phyloP scores from a whole-genome alignment of 1,140 invertebrate genomes.

The Belonocnema kinseyi region DNA sequence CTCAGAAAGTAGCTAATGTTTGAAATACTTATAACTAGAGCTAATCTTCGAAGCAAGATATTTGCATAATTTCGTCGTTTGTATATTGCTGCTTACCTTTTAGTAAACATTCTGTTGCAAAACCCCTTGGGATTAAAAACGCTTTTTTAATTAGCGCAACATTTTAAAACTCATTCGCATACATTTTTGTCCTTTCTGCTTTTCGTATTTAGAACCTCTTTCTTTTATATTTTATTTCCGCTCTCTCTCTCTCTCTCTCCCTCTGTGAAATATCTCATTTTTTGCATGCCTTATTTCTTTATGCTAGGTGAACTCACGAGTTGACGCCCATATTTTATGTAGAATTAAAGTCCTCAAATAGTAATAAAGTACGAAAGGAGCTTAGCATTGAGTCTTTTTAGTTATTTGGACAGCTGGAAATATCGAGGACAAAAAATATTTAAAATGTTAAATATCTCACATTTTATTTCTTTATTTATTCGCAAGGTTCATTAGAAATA shows the following conservation, averaged over 20 bases:
- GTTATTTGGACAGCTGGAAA: too few species aligned
- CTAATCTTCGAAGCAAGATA: neutral
- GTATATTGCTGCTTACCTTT: neutral
- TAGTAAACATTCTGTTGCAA: neutral
- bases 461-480: too few species aligned
- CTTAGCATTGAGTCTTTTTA: neutral
- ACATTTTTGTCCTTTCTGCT: neutral
- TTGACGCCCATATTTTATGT: neutral
- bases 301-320: neutral
- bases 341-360: slow-evolving; percentile 4
- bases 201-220: neutral
- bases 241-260: slow-evolving; percentile 19
- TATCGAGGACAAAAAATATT: too few species aligned
- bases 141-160: slow-evolving; percentile 13
- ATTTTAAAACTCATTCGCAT: neutral
- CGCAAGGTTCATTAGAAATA: too few species aligned
- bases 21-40: neutral
- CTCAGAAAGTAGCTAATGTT: neutral
- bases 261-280: slow-evolving; percentile 11
- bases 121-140: neutral
- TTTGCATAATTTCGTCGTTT: neutral
- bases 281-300: slow-evolving; percentile 21
- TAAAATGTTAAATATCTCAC: too few species aligned
- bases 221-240: neutral
- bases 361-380: neutral